These are phyloP conservation scores for Apostichopus leukothele DNA, from an alignment of 53 echinoderm and acorn worm species.

Conservation along the genomic window DNA sequence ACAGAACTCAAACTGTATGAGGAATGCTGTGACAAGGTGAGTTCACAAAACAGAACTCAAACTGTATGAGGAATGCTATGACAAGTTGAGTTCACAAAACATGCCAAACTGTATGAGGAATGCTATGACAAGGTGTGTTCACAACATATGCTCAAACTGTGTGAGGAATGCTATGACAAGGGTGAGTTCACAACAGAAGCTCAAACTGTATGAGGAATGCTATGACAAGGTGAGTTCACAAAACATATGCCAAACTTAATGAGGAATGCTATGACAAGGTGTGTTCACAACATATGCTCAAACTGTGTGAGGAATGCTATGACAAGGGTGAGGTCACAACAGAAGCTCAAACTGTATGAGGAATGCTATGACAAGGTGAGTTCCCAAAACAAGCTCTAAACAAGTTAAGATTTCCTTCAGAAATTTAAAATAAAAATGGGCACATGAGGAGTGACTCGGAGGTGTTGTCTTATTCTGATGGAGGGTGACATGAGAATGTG, in stretches of 20 bases:
- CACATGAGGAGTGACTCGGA: too few species aligned
- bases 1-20: conserved; percentile 63
- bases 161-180: conserved; percentile 90
- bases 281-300: background rate
- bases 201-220: background rate
- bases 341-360: background rate
- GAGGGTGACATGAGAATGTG: too few species aligned
- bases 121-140: conserved; percentile 89
- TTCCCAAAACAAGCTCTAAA: too few species aligned
- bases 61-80: too few species aligned
- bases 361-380: too few species aligned
- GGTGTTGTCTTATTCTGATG: too few species aligned
- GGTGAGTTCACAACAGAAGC: conserved; percentile 48
- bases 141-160: conserved; percentile 53
- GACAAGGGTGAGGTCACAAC: conserved; percentile 32
- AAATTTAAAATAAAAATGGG: too few species aligned
- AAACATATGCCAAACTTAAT: conserved; percentile 49
- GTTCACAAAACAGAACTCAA: background rate
- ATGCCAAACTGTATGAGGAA: conserved; percentile 61
- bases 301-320: too few species aligned
- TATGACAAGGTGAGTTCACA: too few species aligned
- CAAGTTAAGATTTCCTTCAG: too few species aligned
- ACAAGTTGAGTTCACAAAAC: too few species aligned
- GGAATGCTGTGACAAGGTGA: conserved; percentile 86
- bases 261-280: conserved; percentile 94